phyloP scores from a whole-genome alignment of 2,888 invertebrate genomes.

The Digitonthophagus gazella region DNA sequence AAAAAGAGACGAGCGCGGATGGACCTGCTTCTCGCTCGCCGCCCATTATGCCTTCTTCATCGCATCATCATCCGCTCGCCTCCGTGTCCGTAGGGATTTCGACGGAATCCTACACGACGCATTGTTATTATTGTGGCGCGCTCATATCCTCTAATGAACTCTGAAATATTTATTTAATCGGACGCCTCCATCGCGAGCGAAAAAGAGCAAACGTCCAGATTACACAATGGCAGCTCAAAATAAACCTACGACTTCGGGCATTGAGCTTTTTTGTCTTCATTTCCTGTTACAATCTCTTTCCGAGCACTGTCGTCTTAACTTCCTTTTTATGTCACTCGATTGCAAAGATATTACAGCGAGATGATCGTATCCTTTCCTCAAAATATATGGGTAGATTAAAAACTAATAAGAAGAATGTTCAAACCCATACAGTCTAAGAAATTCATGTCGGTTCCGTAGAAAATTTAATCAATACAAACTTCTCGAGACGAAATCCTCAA shows the following conservation, averaged over 20 bases:
- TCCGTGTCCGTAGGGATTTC: slow-evolving; percentile 35
- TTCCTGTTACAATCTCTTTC: background rate
- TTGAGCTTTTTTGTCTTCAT: background rate
- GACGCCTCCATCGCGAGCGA: slow-evolving; percentile 8
- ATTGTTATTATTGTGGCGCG: slow-evolving; percentile 30
- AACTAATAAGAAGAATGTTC: background rate
- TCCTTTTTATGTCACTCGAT: background rate
- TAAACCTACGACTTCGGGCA: slow-evolving; percentile 2
- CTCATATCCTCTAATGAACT: slow-evolving; percentile 33
- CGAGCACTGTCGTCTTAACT: background rate
- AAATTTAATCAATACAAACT: background rate
- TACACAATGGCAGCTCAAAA: slow-evolving; percentile 10
- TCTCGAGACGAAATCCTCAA: background rate
- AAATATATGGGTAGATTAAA: background rate
- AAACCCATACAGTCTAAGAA: background rate
- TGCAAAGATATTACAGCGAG: background rate
- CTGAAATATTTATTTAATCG: slow-evolving; percentile 31
- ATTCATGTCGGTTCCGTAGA: background rate
- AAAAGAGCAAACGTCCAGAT: slow-evolving; percentile 4
- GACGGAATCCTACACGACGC: slow-evolving; percentile 27
- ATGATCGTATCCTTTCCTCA: background rate
- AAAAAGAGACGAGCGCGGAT: slow-evolving; percentile 8
- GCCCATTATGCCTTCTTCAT: slow-evolving; percentile 17
- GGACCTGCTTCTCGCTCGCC: slow-evolving; percentile 2
- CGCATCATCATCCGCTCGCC: slow-evolving; percentile 33